Percentiles rank a stretch among this genome's conserved stretches.
Evolutionary conservation across 2,797 vertebrate genomes (phyloP).

Genomic region (Gymnothorax reevesii): DNA sequence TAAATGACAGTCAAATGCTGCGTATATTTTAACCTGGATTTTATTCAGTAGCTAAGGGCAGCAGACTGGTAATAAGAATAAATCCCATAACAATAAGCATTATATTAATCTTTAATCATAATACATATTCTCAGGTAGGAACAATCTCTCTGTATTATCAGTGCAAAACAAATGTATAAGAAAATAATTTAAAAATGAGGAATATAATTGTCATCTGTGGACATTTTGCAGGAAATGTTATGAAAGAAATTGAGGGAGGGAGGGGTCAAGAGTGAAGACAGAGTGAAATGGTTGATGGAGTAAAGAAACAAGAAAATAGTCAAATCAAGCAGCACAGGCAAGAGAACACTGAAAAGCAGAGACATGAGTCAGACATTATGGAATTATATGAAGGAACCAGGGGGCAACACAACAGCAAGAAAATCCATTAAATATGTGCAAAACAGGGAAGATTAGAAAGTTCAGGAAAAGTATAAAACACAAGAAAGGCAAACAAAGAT

Average conservation of each 20-base stretch:
- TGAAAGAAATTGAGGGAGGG: slow-evolving; percentile 3
- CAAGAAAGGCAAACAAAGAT: neutral
- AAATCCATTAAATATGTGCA: neutral
- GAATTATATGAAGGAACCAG: neutral
- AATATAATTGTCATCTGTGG: slow-evolving; percentile 20
- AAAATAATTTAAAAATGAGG: neutral
- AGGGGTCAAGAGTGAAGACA: slow-evolving; percentile 42
- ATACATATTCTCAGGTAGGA: slow-evolving; percentile 17
- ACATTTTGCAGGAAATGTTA: slow-evolving; percentile 25
- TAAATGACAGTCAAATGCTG: neutral
- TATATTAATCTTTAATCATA: slow-evolving; percentile 28
- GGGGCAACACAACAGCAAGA: neutral
- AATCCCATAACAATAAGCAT: slow-evolving; percentile 14
- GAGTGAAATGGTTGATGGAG: slow-evolving; percentile 48
- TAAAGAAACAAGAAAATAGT: slow-evolving; percentile 37
- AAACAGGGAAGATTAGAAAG: neutral
- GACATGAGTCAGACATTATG: neutral
- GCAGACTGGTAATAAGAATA: slow-evolving; percentile 20
- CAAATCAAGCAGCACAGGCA: neutral
- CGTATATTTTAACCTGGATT: slow-evolving; percentile 11
- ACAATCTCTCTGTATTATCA: slow-evolving; percentile 27
- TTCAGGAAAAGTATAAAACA: neutral
- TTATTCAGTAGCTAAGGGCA: slow-evolving; percentile 33
- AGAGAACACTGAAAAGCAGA: slow-evolving; percentile 4
- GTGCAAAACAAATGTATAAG: slow-evolving; percentile 22